Percentiles rank a stretch among this genome's conserved stretches.
Conservation (phyloP, 1,140 invertebrate genomes). For the Lordiphosa mommai region DNA sequence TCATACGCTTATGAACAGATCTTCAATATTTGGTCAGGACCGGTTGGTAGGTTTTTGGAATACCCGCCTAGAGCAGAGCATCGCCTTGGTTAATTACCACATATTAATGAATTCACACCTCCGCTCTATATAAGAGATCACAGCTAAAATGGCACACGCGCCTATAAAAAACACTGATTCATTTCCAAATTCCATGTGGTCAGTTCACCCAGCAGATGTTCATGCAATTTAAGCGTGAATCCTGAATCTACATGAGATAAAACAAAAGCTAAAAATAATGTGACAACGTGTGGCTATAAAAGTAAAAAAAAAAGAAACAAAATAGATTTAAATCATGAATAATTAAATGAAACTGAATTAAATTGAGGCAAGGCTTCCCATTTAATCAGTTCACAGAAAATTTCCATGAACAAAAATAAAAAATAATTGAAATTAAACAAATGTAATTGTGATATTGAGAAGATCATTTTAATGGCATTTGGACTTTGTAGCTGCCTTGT, state of each 20-base stretch:
- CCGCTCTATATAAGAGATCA: slow-evolving; percentile 27
- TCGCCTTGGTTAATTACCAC: slow-evolving; percentile 17
- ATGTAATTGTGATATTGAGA: slow-evolving; percentile 30
- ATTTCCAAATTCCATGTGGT: slow-evolving; percentile 8
- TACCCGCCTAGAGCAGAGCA: no score
- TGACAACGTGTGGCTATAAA: neutral
- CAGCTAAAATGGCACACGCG: slow-evolving; percentile 34
- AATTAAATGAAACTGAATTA: neutral
- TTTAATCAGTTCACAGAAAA: slow-evolving; percentile 35
- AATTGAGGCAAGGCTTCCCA: slow-evolving; percentile 11
- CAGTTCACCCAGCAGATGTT: neutral
- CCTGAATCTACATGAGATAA: slow-evolving; percentile 38
- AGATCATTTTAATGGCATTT: slow-evolving; percentile 27
- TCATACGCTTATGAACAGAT: no score
- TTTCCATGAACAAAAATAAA: slow-evolving; percentile 32
- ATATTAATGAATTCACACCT: slow-evolving; percentile 1
- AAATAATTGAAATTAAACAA: slow-evolving; percentile 34
- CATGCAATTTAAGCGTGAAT: slow-evolving; percentile 53
- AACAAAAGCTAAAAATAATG: slow-evolving; percentile 40
- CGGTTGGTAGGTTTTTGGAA: no score
- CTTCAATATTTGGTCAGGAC: no score
- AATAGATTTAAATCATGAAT: slow-evolving; percentile 28
- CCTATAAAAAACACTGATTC: slow-evolving; percentile 14
- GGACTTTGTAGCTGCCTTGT: slow-evolving; percentile 46
- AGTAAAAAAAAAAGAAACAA: slow-evolving; percentile 9